Base-by-base conservation (phyloP, 1,140 invertebrate species). In the Diorhabda carinulata region DNA sequence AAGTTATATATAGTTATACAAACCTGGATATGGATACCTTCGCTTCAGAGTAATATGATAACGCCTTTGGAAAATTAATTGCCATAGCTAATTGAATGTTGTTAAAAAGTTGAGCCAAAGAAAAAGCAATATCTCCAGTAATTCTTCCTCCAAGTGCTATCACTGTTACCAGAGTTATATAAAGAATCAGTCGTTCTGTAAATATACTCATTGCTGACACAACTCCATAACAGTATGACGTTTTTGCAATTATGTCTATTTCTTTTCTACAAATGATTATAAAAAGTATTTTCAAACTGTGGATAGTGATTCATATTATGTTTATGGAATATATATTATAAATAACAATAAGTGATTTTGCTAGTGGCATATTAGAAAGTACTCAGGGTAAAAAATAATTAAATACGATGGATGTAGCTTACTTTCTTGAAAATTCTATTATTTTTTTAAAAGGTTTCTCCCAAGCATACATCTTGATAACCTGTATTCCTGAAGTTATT, bases 401-500 rank as follows among this genome's bases (percentile, higher is more conserved):
- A n/a, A 4, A 52, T 2, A 3, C 2, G 6, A 60, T 60, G 58
- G 7, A 25, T 1, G 25, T 25, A 25, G 10, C 58, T 60, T 60
- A 60, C 85, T 80, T 84, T 79, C 88, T 79, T 5, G 85, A 82
- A 43, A 83, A 72, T 57, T 86, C 82, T 2, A 92, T 88, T 2
- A 91, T 76, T 72, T 86, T 84, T 61, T 87, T 85, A 75, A 93
- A 92, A 4, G 90, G 89, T 72, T 88, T 89, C 74, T 93, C 91
- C 91, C 91, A 93, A 2, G 89, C 87, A 73, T 92, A 92, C 91
- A 94, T 93, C 84, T 95, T 95, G 62, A 90, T 89, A 0, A 95
- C 89, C 81, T 92, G 86, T 0, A 87, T 71, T 40, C 88, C 88
- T 64, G 82, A 83, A 3, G 94, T 88, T 25, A 95, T 87, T 82